Percentiles rank a stretch among this genome's conserved stretches.
phyloP scores from a whole-genome alignment of 2,888 invertebrate genomes.

The Campopleginae sp. region DNA sequence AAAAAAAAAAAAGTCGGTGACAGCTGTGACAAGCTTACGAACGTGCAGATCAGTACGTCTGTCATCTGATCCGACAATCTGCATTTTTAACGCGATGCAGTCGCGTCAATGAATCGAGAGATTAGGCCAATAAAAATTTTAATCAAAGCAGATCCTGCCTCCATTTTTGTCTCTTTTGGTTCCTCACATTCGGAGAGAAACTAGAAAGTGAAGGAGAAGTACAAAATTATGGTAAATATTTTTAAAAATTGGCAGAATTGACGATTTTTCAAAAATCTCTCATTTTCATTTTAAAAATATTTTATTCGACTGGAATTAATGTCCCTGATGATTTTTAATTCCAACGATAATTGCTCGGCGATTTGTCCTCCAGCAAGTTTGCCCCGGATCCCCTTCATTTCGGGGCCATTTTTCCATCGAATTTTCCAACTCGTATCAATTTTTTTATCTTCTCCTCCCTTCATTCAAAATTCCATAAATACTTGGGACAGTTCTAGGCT shows the following conservation, averaged over 20 bases:
- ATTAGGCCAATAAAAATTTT: slow-evolving; percentile 51
- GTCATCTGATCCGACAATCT: slow-evolving; percentile 41
- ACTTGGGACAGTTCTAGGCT: not conserved
- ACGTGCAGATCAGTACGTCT: slow-evolving; percentile 60
- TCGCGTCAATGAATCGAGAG: slow-evolving; percentile 49
- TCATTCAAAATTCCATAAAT: not conserved
- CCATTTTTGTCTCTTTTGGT: not conserved
- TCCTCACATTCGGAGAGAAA: not conserved
- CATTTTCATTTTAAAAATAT: too few relatives aligned
- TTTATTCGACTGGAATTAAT: too few relatives aligned
- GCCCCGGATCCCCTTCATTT: too few relatives aligned
- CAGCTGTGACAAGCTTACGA: slow-evolving; percentile 36
- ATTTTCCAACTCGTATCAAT: too few relatives aligned
- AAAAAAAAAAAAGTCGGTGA: slow-evolving; percentile 46
- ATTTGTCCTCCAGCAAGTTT: too few relatives aligned
- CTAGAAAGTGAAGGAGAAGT: too few relatives aligned
- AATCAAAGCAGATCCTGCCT: not conserved
- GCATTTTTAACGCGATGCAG: slow-evolving; percentile 43
- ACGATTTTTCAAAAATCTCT: too few relatives aligned
- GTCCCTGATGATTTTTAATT: not conserved
- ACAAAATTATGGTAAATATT: too few relatives aligned
- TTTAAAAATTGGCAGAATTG: too few relatives aligned
- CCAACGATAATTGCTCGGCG: not conserved
- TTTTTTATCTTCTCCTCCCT: not conserved
- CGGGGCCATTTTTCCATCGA: too few relatives aligned